Base-by-base conservation (phyloP, 2,113 vertebrate species). In the Colossoma macropomum region DNA sequence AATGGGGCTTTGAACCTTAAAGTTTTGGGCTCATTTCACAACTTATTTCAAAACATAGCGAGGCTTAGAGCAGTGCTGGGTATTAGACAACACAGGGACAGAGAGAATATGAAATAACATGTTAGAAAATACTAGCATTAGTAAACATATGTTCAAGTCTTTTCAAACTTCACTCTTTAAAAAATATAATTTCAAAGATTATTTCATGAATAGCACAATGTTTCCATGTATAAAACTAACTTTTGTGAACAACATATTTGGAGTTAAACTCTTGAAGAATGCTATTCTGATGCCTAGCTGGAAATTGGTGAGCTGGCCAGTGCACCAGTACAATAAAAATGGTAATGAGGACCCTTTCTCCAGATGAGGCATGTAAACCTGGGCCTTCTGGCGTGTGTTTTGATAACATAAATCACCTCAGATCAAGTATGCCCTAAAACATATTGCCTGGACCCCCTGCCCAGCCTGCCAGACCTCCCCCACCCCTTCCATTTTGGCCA, bases 401-500 rank as follows among this genome's bases (percentile, higher is more conserved):
- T 79, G 79, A 87, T 86, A 81, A 88, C 80, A 86, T 79, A 87
- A 84, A 88, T 86, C 81, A 87, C 77, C 81, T 89, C 82, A 88
- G 84, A 88, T 88, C 85, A 88, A 87, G 74, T 86, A 80, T 84
- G 65, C 75, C 75, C 72, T 86, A 84, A 83, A 83, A 85, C 82
- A 88, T 86, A 87, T 84, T 85, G 76, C 81, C 63, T 74, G 75
- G 85, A 86, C 79, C 79, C 72, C 80, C 74, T 79, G 83, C 89
- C 87, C 86, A 81, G 79, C 83, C 86, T 85, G 77, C 62, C 86
- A 89, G 88, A 89, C 88, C 88, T 89, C 88, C 87, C 86, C 81
- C 88, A 87, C 91, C 93, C 91, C 94, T 91, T 91, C 90, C 94
- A 88, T 94, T 94, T 95, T 94, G 92, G 95, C 93, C 95, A 96